These are phyloP conservation scores for Meleagris gallopavo DNA, from an alignment of 2,113 vertebrate species.

Conservation along the genomic window DNA sequence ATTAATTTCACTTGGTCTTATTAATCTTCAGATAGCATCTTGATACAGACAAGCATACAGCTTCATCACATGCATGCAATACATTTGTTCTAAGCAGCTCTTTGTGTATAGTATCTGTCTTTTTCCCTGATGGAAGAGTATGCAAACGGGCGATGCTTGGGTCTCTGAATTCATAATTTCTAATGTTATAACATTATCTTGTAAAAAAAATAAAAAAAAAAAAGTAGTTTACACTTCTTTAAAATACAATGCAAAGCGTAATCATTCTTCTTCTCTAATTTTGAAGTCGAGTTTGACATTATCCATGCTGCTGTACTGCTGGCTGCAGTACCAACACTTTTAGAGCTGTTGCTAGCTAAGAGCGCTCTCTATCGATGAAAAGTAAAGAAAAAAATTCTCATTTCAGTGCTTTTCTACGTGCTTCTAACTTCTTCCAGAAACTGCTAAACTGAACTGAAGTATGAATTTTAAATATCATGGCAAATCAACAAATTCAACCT, in stretches of 20 bases:
- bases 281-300: background rate
- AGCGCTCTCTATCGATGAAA: conserved; percentile 73
- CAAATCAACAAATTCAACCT: background rate
- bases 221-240: background rate
- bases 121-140: background rate
- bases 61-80: background rate
- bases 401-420: background rate
- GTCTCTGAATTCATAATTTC: background rate
- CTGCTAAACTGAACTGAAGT: background rate
- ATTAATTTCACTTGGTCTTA: conserved; percentile 21
- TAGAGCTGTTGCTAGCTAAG: conserved; percentile 36
- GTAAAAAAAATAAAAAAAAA: background rate
- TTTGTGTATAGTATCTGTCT: background rate
- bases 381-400: background rate
- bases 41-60: background rate
- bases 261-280: background rate
- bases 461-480: background rate
- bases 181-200: background rate
- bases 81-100: background rate
- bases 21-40: conserved; percentile 51
- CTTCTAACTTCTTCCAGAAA: background rate
- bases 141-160: fast-evolving
- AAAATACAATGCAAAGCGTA: background rate
- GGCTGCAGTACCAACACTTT: background rate
- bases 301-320: background rate